Base-by-base conservation (phyloP, 2,113 vertebrate genomes). In the Reinhardtius hippoglossoides region DNA sequence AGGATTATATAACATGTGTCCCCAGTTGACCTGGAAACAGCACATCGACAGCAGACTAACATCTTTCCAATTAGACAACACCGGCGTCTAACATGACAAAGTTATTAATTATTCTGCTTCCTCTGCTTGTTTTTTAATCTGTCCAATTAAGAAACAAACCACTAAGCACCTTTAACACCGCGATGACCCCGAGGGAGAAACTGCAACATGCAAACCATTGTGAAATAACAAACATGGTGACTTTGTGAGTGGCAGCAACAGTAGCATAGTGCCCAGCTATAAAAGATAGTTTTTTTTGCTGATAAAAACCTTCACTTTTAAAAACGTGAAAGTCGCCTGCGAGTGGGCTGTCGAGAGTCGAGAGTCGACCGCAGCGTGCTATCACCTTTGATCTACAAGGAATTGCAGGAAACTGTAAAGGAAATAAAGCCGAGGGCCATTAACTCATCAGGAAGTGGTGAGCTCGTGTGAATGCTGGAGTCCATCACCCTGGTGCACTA, bases 361-460 rank as follows among this genome's bases (percentile, higher is more conserved):
- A n/a, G 58, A 26, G 52, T 62, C 18, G 46, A 63, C 64, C 5
- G 3, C 76, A 16, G 77, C 27, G 57, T 60, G 59, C 59, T 64
- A 71, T 84, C 76, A 35, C 60, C 83, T 90, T 91, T 84, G 89
- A 93, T 92, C 88, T 84, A 35, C 35, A 42, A 63, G 86, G 76
- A 76, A 84, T 63, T 80, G 72, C 89, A 91, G 92, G 84, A 92
- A 92, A 89, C 69, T 74, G 75, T 82, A 70, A 86, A 85, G 88
- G 77, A 91, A 88, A 89, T 86, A 82, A 87, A 87, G 85, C 71
- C 0, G 44, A 70, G 83, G 79, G 79, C 59, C 85, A 81, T 88
- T 82, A 90, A 81, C 71, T 87, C 68, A 69, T 84, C 88, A 88
- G 91, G 88, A 91, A 87, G 88, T 78, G 66, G 78, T 67, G 71